These are phyloP conservation scores for Papilio gigon DNA, from an alignment of 2,888 invertebrate species.

Conservation along the genomic window DNA sequence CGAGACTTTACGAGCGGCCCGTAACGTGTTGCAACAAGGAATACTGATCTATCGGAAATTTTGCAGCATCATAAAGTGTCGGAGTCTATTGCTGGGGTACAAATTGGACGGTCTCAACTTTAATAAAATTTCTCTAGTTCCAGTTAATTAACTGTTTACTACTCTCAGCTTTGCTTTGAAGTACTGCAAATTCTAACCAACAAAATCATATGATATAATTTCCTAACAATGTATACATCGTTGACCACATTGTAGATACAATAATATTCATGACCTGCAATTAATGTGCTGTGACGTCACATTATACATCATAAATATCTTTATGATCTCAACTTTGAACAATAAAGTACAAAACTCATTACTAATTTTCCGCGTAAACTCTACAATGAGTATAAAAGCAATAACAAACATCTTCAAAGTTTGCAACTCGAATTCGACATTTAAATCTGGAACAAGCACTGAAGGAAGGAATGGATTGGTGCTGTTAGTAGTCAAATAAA, in stretches of 20 bases:
- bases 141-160: not conserved
- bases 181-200: not conserved
- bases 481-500: constrained; percentile 16
- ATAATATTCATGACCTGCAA: not conserved
- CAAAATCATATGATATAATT: not conserved
- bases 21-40: constrained; percentile 37
- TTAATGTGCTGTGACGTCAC: constrained; percentile 5
- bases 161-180: not conserved
- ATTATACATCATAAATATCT: not conserved
- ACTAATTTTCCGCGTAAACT: constrained; percentile 18
- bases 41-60: constrained; percentile 34
- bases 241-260: not conserved
- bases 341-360: constrained; percentile 19
- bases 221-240: not conserved
- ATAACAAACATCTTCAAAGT: not conserved
- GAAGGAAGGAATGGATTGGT: constrained; percentile 16
- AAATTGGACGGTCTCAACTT: not conserved
- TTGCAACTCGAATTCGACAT: constrained; percentile 9
- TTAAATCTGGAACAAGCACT: constrained; percentile 1
- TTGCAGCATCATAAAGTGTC: constrained; percentile 18
- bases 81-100: not conserved
- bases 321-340: constrained; percentile 16
- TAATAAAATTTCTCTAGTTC: constrained; percentile 3
- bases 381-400: constrained; percentile 7
- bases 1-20: constrained; percentile 44